Evolutionary conservation across 2,113 vertebrate genomes (phyloP), one percentile per base, ranked within the genome.

Genomic region (Protobothrops flavoviridis): DNA sequence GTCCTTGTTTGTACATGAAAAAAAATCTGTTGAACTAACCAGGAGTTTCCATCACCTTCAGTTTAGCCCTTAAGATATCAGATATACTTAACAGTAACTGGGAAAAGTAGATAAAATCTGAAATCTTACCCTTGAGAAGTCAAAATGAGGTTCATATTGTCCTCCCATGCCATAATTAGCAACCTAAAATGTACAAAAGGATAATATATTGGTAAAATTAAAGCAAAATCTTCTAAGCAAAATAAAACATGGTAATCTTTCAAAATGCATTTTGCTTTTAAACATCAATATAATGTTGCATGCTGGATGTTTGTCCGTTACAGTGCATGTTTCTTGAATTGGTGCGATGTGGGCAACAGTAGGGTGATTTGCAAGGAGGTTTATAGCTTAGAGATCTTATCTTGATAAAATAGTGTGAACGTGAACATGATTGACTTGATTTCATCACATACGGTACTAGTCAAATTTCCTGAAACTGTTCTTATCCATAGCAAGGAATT

Each of bases 131-230:
- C 99, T 98, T 1, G 99, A 99, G 96, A 99, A 99, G 97, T 99
- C 99, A 8, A 98, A 99, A 96, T 99, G 99, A 85, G 99, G 99
- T 93, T 99, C 99, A 0, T 99, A 99, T 95, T 99, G 99, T 95
- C 99, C 99, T 98, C 99, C 99, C 95, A 99, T 99, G 85, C 99
- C 99, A 0, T 99, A 99, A 97, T 99, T 99, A 91, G 99, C 99
- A 90, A 99, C 99, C 99, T 99, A 96, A 12, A 81, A 56, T 9
- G 0, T 1, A 94, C 12, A 93, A 95, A 92, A 29, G 4, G 91
- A 2, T 24, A 74, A 45, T 0, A 92, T 55, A 93, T 88, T 52
- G 95, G 92, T 85, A 95, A 17, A 94, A 11, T 39, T 48, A 23
- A 94, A 26, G 39, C 64, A 89, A 0, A 43, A 6, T 2, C 23